Evolutionary conservation across 2,888 invertebrate genomes (phyloP).

Genomic region (Hololepta plana): DNA sequence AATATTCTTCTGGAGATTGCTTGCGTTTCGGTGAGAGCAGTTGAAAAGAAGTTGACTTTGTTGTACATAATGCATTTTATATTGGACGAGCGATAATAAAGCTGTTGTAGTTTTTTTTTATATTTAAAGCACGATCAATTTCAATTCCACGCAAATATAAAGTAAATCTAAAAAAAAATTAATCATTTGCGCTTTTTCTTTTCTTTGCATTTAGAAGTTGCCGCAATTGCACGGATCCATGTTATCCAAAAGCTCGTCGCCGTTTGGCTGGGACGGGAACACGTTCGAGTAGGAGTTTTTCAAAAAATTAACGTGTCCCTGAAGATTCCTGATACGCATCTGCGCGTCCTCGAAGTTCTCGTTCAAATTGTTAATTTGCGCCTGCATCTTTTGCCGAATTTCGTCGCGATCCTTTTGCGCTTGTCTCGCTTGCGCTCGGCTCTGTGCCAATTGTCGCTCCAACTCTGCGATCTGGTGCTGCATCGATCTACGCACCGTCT

Average conservation of each 20-base stretch:
- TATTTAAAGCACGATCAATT: no score
- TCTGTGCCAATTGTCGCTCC: constrained; percentile 45
- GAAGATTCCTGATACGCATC: constrained; percentile 40
- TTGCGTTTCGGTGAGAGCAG: no score
- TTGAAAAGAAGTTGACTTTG: no score
- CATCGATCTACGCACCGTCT: constrained; percentile 39
- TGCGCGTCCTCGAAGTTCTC: constrained; percentile 51
- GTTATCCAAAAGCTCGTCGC: constrained; percentile 8
- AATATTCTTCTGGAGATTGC: no score
- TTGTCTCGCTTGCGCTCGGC: constrained; percentile 41
- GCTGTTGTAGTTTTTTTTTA: no score
- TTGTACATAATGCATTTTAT: no score
- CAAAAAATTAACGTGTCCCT: constrained; percentile 42
- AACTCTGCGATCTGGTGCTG: constrained; percentile 47
- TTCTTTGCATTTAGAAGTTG: no score
- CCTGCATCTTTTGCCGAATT: constrained; percentile 49
- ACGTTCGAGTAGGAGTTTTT: constrained; percentile 27
- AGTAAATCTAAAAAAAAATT: no score
- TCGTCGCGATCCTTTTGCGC: constrained; percentile 53
- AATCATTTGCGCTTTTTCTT: no score
- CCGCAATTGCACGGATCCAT: constrained; percentile 20
- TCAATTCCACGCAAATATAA: no score
- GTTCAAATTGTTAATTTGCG: constrained; percentile 44
- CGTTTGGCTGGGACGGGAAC: constrained; percentile 12
- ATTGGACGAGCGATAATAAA: no score